phyloP scores from a whole-genome alignment of 2,113 vertebrate species.

The Rhinichthys klamathensis region DNA sequence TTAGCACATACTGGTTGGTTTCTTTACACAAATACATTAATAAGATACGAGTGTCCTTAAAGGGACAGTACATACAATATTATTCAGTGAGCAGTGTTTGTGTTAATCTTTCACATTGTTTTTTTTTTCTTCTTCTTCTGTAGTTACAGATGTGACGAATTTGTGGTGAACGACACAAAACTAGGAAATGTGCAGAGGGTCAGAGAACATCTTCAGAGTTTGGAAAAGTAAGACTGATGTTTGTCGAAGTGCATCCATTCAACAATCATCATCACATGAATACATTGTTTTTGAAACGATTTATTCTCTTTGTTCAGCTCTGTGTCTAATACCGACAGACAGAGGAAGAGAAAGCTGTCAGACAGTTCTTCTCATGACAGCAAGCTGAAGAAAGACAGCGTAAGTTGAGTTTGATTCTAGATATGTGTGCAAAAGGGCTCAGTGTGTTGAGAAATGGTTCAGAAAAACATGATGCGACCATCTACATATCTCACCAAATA shows the following conservation, averaged over 20 bases:
- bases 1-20: conserved; percentile 92
- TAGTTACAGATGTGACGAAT: conserved; percentile 98
- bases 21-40: neutral
- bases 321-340: conserved; percentile 84
- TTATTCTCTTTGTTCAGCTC: conserved; percentile 74
- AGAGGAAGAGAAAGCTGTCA: conserved; percentile 91
- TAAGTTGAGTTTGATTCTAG: conserved; percentile 71
- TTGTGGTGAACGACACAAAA: conserved; percentile 97
- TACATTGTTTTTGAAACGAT: neutral
- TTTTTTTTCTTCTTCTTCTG: conserved; percentile 52
- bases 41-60: neutral
- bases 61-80: neutral
- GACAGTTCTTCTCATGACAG: conserved; percentile 85
- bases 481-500: neutral
- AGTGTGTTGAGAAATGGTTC: neutral
- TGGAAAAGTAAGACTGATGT: conserved; percentile 90
- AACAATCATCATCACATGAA: neutral
- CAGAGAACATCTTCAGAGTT: conserved; percentile 93
- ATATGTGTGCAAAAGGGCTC: neutral
- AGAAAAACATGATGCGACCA: neutral
- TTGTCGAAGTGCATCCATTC: neutral
- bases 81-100: neutral
- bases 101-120: neutral
- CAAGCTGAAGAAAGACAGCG: conserved; percentile 90
- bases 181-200: conserved; percentile 93